A percentile compares a stretch with the other conserved stretches of the same genome.
These are phyloP conservation scores for Scaeva pyrastri DNA, from an alignment of 2,888 invertebrate genomes.

Conservation along the genomic window DNA sequence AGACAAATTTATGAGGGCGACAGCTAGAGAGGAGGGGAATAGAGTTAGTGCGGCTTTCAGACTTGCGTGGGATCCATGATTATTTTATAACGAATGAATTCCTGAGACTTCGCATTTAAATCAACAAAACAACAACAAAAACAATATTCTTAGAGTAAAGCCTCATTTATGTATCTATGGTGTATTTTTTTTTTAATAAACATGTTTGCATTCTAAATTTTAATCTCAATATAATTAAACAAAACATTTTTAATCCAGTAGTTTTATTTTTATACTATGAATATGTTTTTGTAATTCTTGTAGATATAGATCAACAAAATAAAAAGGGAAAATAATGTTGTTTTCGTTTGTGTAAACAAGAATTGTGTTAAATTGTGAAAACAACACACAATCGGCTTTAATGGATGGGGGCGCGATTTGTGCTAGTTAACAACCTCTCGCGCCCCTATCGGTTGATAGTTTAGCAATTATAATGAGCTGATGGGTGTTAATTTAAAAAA, in stretches of 20 bases:
- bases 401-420: constrained; percentile 70
- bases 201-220: constrained; percentile 51
- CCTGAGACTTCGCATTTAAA: constrained; percentile 53
- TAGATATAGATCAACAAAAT: constrained; percentile 56
- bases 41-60: constrained; percentile 57
- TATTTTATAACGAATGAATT: constrained; percentile 39
- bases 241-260: constrained; percentile 43
- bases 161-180: constrained; percentile 21
- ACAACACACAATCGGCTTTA: constrained; percentile 66
- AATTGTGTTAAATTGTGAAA: constrained; percentile 70
- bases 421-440: constrained; percentile 65
- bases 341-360: constrained; percentile 67
- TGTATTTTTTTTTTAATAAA: constrained; percentile 21
- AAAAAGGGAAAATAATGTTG: constrained; percentile 63
- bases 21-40: constrained; percentile 20
- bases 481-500: constrained; percentile 72
- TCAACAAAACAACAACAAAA: constrained; percentile 25
- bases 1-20: constrained; percentile 74
- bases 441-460: constrained; percentile 66
- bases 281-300: not conserved
- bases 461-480: constrained; percentile 68
- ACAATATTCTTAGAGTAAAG: not conserved
- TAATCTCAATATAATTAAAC: constrained; percentile 52
- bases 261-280: constrained; percentile 9
- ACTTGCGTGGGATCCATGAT: constrained; percentile 68